Conservation (phyloP, 2,888 invertebrate genomes). For the Zygothrica quintamaculata region DNA sequence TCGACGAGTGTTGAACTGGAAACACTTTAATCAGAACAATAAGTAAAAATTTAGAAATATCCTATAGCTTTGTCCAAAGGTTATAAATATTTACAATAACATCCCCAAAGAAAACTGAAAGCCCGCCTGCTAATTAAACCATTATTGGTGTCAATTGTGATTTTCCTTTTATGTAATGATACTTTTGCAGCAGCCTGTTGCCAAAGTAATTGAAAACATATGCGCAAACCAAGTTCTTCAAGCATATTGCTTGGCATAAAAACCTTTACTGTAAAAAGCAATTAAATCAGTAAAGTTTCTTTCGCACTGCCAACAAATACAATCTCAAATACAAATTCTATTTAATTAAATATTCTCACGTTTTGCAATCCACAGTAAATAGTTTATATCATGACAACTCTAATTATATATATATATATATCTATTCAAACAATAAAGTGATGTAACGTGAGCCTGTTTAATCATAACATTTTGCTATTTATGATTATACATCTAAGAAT, state of each 20-base stretch:
- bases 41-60: conserved; percentile 45
- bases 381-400: background rate
- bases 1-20: conserved; percentile 33
- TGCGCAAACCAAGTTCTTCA: conserved; percentile 59
- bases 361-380: too few species aligned
- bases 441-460: background rate
- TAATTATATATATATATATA: background rate
- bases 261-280: conserved; percentile 53
- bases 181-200: conserved; percentile 52
- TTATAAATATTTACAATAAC: too few species aligned
- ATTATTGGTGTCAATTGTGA: conserved; percentile 68
- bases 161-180: conserved; percentile 74
- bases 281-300: conserved; percentile 70
- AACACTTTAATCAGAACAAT: conserved; percentile 35
- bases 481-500: too few species aligned
- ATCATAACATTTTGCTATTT: too few species aligned
- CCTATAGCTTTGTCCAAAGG: conserved; percentile 50
- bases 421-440: too few species aligned
- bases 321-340: conserved; percentile 52
- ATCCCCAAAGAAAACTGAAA: too few species aligned
- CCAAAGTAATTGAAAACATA: conserved; percentile 66
- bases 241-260: conserved; percentile 38
- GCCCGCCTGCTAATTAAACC: conserved; percentile 64
- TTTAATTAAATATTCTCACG: conserved; percentile 37
- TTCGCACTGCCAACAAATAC: conserved; percentile 50